Conservation (phyloP, 1,140 invertebrate species). For the Theocolax elegans region DNA sequence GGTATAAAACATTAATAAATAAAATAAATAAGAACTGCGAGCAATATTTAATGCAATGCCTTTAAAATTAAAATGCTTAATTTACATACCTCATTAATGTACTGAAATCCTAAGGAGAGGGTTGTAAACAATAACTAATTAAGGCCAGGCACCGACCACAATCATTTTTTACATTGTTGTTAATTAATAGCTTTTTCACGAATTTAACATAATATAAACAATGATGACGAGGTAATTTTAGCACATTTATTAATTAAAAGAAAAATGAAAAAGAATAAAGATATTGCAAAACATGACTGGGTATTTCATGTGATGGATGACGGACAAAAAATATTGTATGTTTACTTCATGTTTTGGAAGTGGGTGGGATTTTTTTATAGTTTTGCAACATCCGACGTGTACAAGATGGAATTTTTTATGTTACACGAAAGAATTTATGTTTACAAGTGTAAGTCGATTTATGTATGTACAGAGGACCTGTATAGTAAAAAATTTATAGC, state of each 20-base stretch:
- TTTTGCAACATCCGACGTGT: conserved; percentile 39
- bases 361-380: conserved; percentile 16
- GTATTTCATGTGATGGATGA: conserved; percentile 45
- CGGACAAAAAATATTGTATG: conserved; percentile 21
- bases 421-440: conserved; percentile 37
- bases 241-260: conserved; percentile 49
- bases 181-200: conserved; percentile 63
- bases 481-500: conserved; percentile 52
- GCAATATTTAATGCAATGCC: conserved; percentile 34
- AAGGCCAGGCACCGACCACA: conserved; percentile 45
- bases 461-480: conserved; percentile 54
- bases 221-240: conserved; percentile 44
- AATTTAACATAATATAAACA: conserved; percentile 50
- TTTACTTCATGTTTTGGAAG: conserved; percentile 26
- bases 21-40: conserved; percentile 25
- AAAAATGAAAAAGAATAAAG: conserved; percentile 39
- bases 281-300: conserved; percentile 42
- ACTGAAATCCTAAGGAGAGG: conserved; percentile 34
- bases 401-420: conserved; percentile 39
- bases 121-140: conserved; percentile 37
- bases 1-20: conserved; percentile 40
- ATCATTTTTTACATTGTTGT: conserved; percentile 58
- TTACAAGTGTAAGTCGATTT: conserved; percentile 45
- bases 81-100: conserved; percentile 30
- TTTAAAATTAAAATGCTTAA: conserved; percentile 1